A percentile compares a stretch with the other conserved stretches of the same genome.
Evolutionary conservation across 1,140 invertebrate genomes (phyloP).

Genomic region (Drosophila leontia): DNA sequence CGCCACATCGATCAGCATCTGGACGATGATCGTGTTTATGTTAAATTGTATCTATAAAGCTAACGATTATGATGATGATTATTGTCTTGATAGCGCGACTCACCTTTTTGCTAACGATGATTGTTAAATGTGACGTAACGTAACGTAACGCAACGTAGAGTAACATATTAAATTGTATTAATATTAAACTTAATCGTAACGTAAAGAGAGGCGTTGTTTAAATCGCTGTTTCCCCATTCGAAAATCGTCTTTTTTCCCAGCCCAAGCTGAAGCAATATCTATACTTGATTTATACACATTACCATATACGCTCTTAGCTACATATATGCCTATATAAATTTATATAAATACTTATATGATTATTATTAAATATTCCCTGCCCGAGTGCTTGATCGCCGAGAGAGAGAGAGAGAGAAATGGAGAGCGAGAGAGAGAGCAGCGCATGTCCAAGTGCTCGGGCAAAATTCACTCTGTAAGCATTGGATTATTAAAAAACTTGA

Average conservation of each 20-base stretch:
- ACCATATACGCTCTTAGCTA: constrained; percentile 13
- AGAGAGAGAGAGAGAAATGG: too few relatives aligned
- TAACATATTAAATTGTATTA: constrained; percentile 20
- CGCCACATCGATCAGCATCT: constrained; percentile 11
- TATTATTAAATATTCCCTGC: constrained; percentile 28
- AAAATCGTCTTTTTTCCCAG: constrained; percentile 4
- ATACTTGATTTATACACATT: constrained; percentile 26
- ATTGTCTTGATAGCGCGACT: constrained; percentile 11
- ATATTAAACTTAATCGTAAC: constrained; percentile 12
- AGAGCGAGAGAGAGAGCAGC: not conserved
- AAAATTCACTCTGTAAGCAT: constrained; percentile 19
- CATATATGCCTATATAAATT: constrained; percentile 38
- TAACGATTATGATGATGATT: constrained; percentile 2
- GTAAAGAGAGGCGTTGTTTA: not conserved
- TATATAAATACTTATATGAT: constrained; percentile 25
- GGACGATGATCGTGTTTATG: constrained; percentile 11
- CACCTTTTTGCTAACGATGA: constrained; percentile 12
- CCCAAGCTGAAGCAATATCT: constrained; percentile 17
- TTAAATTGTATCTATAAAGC: constrained; percentile 9
- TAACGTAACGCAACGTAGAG: constrained; percentile 38
- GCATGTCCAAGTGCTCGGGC: constrained; percentile 14
- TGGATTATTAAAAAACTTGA: constrained; percentile 56
- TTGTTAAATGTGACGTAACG: constrained; percentile 53
- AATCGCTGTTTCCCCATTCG: constrained; percentile 3
- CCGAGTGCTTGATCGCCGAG: constrained; percentile 4